Conservation (phyloP, 2,797 vertebrate genomes). For the Notoglanidium macrostoma region DNA sequence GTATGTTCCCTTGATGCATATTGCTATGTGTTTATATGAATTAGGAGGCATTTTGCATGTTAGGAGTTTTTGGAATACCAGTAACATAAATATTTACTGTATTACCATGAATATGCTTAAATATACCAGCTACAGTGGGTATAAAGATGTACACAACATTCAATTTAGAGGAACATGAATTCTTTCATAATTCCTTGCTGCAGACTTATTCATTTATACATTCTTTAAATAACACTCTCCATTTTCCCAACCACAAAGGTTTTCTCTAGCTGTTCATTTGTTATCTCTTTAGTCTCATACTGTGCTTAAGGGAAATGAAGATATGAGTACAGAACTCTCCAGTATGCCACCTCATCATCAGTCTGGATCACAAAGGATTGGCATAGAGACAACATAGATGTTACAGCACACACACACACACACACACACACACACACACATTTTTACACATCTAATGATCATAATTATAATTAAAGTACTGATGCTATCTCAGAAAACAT, state of each 20-base stretch:
- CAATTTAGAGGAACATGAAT: background rate
- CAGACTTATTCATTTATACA: background rate
- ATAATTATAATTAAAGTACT: background rate
- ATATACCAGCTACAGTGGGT: background rate
- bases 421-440: conserved; percentile 5
- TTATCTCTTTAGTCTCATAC: conserved; percentile 19
- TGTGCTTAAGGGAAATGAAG: background rate
- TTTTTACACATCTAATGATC: background rate
- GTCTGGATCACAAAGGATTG: too few species aligned
- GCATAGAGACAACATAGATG: background rate
- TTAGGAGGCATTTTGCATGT: background rate
- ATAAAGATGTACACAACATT: background rate
- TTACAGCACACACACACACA: conserved; percentile 4
- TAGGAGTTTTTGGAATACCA: background rate
- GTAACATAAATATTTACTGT: background rate
- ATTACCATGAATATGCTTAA: background rate
- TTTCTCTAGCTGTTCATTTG: background rate
- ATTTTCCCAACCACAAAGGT: conserved; percentile 9
- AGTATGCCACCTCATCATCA: conserved; percentile 14
- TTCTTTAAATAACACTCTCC: background rate
- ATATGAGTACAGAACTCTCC: background rate
- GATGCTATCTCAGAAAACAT: background rate
- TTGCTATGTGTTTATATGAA: background rate
- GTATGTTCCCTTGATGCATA: background rate
- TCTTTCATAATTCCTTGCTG: background rate